Base-by-base conservation (phyloP, 2,888 invertebrate genomes). In the Idaea aversata region DNA sequence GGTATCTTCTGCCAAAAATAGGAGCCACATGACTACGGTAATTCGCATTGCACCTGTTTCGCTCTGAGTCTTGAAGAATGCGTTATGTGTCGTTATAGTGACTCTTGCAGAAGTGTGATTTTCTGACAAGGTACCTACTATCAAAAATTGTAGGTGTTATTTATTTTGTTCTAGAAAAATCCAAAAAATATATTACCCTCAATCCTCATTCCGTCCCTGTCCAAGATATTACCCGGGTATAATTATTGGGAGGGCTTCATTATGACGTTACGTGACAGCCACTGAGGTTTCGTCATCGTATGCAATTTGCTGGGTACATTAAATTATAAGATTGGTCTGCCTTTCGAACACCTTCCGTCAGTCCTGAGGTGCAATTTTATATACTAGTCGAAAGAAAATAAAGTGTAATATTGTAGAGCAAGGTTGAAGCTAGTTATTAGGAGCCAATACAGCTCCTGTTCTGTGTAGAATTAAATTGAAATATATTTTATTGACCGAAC, bases 201-300 rank as follows among this genome's bases (percentile, higher is more conserved):
- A 25, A 59, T 63, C 61, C 65, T 64, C 15, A 78, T 63, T 79
- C 65, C 80, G 69, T 71, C 76, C 69, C 79, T 75, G 75, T 68
- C 73, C 76, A 80, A 79, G 80, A 85, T 85, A 85, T 87, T 86
- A 84, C 82, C 79, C 70, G 77, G 72, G 76, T 79, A 77, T 88
- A 90, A 90, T 90, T 90, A 90, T 86, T 86, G 78, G 78, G 81
- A 81, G 81, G 86, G 84, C 75, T 85, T 85, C 87, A 89, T 90
- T 88, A 88, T 86, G 83, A 86, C 71, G 84, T 85, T 89, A 90
- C 88, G 88, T 90, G 88, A 89, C 88, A 83, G 83, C 76, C 77
- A 77, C 78, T 68, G 81, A 79, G 79, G 78, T 78, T 78, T 78
- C 81, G 80, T 80, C 81, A 77, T 77, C 78, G 75, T 75, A 75